Percentiles rank a stretch among this genome's conserved stretches.
These are phyloP conservation scores for Lateolabrax maculatus DNA, from an alignment of 2,797 vertebrate species.

Conservation along the genomic window DNA sequence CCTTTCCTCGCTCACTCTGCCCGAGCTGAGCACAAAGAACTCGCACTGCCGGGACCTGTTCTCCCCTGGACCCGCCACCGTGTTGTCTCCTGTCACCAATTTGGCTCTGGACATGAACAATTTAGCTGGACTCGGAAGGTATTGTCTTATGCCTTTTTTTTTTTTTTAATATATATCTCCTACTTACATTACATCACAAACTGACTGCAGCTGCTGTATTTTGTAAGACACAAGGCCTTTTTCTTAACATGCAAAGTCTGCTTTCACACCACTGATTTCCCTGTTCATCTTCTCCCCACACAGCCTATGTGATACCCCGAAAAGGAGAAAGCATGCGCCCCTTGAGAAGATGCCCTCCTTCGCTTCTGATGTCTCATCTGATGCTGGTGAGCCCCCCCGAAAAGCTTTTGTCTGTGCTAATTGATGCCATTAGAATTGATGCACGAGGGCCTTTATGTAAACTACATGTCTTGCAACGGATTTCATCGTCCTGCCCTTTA, in stretches of 20 bases:
- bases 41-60: conserved; percentile 85
- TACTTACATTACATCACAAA: too few relatives aligned
- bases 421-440: background rate
- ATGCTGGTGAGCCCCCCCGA: conserved; percentile 87
- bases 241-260: background rate
- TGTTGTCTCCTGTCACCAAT: conserved; percentile 91
- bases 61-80: conserved; percentile 74
- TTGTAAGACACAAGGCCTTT: background rate
- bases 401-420: conserved; percentile 44
- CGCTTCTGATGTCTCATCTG: conserved; percentile 91
- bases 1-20: conserved; percentile 65
- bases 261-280: background rate
- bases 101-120: conserved; percentile 90
- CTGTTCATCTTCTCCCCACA: background rate
- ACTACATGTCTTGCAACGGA: background rate
- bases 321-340: conserved; percentile 77
- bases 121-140: conserved; percentile 90
- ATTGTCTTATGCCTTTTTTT: background rate
- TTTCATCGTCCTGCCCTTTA: background rate
- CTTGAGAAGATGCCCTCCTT: conserved; percentile 87
- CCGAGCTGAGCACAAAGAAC: conserved; percentile 64
- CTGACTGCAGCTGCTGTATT: background rate
- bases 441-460: background rate
- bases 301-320: conserved; percentile 89
- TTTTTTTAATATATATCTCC: too few relatives aligned